These are phyloP conservation scores for Montipora efflorescens DNA, from an alignment of 64 coral and sea anemone species.

Conservation along the genomic window DNA sequence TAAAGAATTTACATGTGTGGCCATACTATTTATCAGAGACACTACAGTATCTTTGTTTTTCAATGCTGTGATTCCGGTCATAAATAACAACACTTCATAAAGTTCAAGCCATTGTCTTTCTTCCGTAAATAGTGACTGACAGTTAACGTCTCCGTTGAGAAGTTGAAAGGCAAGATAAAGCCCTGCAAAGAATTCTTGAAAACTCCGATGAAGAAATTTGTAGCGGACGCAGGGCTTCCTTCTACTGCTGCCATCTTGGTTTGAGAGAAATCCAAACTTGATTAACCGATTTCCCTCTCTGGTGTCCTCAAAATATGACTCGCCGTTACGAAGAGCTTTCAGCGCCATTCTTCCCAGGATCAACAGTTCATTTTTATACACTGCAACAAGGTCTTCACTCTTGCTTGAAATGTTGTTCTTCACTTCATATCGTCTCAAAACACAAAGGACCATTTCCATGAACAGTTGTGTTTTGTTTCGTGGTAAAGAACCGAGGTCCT, in stretches of 20 bases:
- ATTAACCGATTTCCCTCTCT: neutral
- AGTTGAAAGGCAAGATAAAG: neutral
- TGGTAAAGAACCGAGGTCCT: neutral
- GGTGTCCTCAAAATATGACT: neutral
- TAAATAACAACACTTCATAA: neutral
- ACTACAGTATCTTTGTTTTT: neutral
- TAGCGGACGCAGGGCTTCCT: neutral
- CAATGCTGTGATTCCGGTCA: neutral
- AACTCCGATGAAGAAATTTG: neutral
- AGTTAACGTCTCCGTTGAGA: neutral
- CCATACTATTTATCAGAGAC: neutral
- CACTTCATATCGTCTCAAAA: conserved; percentile 17
- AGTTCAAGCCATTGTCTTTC: neutral
- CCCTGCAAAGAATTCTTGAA: neutral
- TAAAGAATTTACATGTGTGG: neutral
- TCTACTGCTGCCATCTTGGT: neutral
- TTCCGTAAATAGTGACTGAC: neutral
- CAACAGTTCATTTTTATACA: neutral
- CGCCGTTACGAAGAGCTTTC: neutral
- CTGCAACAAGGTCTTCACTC: neutral
- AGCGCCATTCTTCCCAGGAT: neutral
- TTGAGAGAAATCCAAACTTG: neutral
- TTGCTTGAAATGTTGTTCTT: neutral
- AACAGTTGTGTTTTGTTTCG: neutral
- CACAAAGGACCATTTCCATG: neutral